Conservation (phyloP, 2,888 invertebrate species). For the Corythucha ciliata region DNA sequence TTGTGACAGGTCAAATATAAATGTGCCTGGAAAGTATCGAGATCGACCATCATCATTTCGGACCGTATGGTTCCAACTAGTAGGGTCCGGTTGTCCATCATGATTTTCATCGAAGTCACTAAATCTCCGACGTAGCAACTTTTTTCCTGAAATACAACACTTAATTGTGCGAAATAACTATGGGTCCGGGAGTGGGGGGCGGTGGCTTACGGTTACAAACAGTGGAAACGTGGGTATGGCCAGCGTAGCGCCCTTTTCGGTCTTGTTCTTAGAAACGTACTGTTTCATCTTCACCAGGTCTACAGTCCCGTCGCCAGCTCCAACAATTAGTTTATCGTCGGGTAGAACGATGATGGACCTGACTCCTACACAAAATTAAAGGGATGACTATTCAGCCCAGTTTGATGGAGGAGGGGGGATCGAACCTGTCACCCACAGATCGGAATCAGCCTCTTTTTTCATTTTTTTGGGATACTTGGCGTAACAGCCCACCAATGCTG, state of each 20-base stretch:
- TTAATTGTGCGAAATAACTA: background rate
- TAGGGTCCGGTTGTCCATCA: slow-evolving; percentile 51
- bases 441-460: slow-evolving; percentile 18
- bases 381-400: background rate
- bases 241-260: slow-evolving; percentile 39
- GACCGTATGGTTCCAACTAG: slow-evolving; percentile 66
- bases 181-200: too few relatives aligned
- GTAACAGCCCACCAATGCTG: slow-evolving; percentile 55
- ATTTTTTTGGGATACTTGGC: slow-evolving; percentile 43
- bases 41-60: slow-evolving; percentile 69
- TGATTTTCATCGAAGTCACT: slow-evolving; percentile 62
- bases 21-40: slow-evolving; percentile 56
- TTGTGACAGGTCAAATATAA: slow-evolving; percentile 75
- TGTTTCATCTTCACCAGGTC: slow-evolving; percentile 57
- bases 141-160: slow-evolving; percentile 43
- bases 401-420: background rate
- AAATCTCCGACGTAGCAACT: slow-evolving; percentile 47
- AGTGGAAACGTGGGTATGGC: slow-evolving; percentile 44
- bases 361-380: slow-evolving; percentile 46
- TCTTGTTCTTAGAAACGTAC: slow-evolving; percentile 16
- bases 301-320: slow-evolving; percentile 75
- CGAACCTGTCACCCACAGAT: slow-evolving; percentile 24
- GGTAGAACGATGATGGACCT: slow-evolving; percentile 54
- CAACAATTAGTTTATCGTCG: slow-evolving; percentile 58
- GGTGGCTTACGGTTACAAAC: slow-evolving; percentile 23